Evolutionary conservation across 2,113 vertebrate genomes (phyloP).

Genomic region (Smithornis capensis): DNA sequence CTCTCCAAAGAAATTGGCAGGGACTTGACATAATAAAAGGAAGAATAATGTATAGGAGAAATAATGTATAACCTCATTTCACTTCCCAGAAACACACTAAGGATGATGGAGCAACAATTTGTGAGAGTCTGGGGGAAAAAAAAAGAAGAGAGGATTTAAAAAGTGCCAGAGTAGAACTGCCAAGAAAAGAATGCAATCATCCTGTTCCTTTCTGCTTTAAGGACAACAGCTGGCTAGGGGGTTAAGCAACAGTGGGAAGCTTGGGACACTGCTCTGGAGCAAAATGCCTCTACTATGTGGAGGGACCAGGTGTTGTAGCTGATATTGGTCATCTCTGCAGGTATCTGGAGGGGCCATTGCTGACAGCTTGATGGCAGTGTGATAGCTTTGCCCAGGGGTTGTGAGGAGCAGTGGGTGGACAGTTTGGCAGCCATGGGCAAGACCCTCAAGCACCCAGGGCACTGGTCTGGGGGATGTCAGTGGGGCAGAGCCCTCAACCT

Average conservation of each 20-base stretch:
- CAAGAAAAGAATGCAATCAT: neutral
- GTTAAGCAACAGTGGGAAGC: neutral
- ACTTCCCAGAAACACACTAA: conserved; percentile 52
- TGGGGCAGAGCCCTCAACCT: neutral
- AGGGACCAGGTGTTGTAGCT: neutral
- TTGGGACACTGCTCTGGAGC: neutral
- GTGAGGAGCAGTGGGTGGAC: neutral
- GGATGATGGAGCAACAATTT: conserved; percentile 17
- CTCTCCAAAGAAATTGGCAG: neutral
- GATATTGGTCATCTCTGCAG: neutral
- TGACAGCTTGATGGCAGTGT: neutral
- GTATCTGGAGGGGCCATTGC: no score
- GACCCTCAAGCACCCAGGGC: neutral
- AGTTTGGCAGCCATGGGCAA: no score
- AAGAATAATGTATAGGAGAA: neutral
- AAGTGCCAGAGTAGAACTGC: neutral
- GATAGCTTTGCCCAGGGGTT: neutral
- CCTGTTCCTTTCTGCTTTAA: neutral
- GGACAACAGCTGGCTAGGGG: neutral
- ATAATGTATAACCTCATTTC: neutral
- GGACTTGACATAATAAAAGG: neutral
- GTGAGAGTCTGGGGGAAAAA: neutral
- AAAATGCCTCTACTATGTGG: neutral
- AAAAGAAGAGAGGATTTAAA: neutral
- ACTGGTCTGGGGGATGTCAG: fast-evolving